phyloP scores from a whole-genome alignment of 2,888 invertebrate genomes.

The Cordilura impudica region DNA sequence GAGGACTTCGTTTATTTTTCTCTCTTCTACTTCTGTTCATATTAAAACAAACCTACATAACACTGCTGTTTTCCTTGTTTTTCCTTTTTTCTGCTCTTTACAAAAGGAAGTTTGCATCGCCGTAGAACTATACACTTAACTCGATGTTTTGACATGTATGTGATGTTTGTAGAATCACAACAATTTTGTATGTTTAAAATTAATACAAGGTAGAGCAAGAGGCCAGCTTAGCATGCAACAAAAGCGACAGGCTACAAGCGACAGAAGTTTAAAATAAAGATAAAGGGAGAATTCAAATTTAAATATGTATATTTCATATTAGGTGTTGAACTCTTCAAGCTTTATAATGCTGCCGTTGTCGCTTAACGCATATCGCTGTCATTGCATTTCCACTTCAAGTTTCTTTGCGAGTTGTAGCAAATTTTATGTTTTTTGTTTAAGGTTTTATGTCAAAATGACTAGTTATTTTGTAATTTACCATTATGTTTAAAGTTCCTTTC shows the following conservation, averaged over 20 bases:
- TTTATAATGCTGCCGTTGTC: background rate
- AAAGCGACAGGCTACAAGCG: background rate
- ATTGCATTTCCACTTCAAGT: background rate
- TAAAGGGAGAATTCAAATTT: conserved; percentile 4
- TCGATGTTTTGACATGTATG: conserved; percentile 30
- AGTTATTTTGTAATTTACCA: conserved; percentile 47
- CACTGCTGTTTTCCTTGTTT: background rate
- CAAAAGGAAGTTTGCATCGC: background rate
- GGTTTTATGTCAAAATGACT: conserved; percentile 56
- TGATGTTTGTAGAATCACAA: conserved; percentile 48
- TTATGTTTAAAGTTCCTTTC: conserved; percentile 10
- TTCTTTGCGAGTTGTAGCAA: background rate
- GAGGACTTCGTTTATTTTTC: background rate
- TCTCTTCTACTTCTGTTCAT: background rate
- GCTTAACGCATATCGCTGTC: background rate
- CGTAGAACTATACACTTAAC: conserved; percentile 3
- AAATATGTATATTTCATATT: background rate
- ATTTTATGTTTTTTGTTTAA: conserved; percentile 30
- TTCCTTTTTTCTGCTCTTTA: background rate
- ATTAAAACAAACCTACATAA: no score
- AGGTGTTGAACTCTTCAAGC: background rate
- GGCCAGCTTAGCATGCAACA: background rate
- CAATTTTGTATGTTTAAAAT: conserved; percentile 14
- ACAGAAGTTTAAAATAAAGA: background rate
- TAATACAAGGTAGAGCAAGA: background rate